Evolutionary conservation across 2,797 vertebrate species (phyloP).

Genomic region (Borostomias antarcticus): DNA sequence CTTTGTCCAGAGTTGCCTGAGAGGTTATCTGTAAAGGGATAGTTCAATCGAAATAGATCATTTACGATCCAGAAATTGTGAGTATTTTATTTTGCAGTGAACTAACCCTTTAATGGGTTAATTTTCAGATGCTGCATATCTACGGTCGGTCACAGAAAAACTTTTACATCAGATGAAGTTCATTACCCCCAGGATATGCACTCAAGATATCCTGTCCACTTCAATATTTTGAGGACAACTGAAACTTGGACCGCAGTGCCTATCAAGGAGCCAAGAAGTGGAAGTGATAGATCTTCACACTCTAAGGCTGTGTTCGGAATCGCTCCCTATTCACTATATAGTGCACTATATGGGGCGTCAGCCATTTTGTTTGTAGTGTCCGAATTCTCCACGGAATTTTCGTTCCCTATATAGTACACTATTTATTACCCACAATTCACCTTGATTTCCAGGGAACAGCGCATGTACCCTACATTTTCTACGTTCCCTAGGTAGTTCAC

Average conservation of each 20-base stretch:
- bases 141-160: background rate
- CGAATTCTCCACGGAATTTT: too few species aligned
- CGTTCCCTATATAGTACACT: too few species aligned
- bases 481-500: too few species aligned
- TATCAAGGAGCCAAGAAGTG: slow-evolving; percentile 40
- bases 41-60: background rate
- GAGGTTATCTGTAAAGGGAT: background rate
- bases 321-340: too few species aligned
- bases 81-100: too few species aligned
- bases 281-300: slow-evolving; percentile 62
- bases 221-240: slow-evolving; percentile 41
- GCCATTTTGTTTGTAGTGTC: too few species aligned
- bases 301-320: too few species aligned
- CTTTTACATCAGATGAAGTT: background rate
- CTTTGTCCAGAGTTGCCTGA: background rate
- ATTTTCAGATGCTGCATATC: background rate
- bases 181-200: slow-evolving; percentile 1
- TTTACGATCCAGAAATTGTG: too few species aligned
- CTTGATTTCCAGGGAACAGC: too few species aligned
- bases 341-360: too few species aligned
- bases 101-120: background rate
- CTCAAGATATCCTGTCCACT: slow-evolving; percentile 23
- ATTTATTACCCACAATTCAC: too few species aligned
- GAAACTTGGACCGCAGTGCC: slow-evolving; percentile 32
- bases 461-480: too few species aligned